A percentile compares a stretch with the other conserved stretches of the same genome.
phyloP scores from a whole-genome alignment of 2,113 vertebrate species.

The Nipponia nippon region DNA sequence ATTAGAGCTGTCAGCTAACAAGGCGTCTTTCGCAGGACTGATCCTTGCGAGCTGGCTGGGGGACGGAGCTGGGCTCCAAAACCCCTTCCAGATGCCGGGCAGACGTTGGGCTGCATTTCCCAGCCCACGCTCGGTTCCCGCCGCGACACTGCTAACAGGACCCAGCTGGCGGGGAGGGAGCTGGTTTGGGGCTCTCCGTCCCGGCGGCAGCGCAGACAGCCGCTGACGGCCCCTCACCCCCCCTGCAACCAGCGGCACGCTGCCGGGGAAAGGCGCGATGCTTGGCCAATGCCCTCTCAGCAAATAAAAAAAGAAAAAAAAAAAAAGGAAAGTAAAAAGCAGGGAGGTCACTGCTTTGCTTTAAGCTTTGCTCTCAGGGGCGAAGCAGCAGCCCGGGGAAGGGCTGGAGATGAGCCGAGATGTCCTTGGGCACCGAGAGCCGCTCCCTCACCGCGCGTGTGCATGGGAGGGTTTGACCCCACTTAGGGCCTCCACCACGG shows the following conservation, averaged over 20 bases:
- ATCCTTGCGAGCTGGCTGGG: not conserved
- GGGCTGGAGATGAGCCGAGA: not conserved
- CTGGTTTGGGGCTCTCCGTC: not conserved
- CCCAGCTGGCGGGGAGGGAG: not conserved
- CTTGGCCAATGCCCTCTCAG: not conserved
- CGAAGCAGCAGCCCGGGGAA: not conserved
- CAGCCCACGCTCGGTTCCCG: not conserved
- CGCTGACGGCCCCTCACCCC: not conserved
- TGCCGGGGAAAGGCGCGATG: accelerated
- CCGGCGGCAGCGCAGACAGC: not conserved
- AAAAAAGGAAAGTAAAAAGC: not conserved
- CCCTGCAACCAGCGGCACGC: accelerated
- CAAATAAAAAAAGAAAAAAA: not conserved
- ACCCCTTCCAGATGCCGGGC: not conserved
- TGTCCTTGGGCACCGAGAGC: not conserved
- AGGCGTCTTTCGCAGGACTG: not conserved
- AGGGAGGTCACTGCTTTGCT: not conserved
- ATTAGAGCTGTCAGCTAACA: not conserved
- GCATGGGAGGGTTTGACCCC: not conserved
- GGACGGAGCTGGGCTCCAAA: not conserved
- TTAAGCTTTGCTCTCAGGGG: not conserved
- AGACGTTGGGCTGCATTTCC: not conserved
- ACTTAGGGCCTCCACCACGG: not conserved
- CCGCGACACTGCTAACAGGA: not conserved
- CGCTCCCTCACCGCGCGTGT: accelerated